Conservation (phyloP, 2,888 invertebrate genomes). For the Thymelicus sylvestris region DNA sequence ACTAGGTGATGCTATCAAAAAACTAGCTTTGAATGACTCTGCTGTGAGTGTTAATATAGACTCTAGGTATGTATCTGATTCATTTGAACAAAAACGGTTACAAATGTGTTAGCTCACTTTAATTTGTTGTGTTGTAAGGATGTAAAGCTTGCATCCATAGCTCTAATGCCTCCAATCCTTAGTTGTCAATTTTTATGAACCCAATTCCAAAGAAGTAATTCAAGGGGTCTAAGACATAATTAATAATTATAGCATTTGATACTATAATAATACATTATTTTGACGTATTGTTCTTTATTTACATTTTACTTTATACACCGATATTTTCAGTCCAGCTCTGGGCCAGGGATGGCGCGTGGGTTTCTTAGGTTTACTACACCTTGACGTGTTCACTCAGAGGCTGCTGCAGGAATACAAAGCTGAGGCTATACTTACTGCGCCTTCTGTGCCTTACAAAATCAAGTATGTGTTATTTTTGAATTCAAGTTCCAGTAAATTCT, state of each 20-base stretch:
- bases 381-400: slow-evolving; percentile 95
- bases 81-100: too few relatives aligned
- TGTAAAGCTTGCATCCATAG: too few relatives aligned
- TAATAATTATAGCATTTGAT: too few relatives aligned
- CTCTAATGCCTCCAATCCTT: too few relatives aligned
- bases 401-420: slow-evolving; percentile 93
- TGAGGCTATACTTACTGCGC: slow-evolving; percentile 92
- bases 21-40: slow-evolving; percentile 96
- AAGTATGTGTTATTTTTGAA: slow-evolving; percentile 57
- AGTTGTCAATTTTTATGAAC: too few relatives aligned
- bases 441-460: slow-evolving; percentile 93
- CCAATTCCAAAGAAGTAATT: too few relatives aligned
- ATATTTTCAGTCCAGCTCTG: slow-evolving; percentile 88
- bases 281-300: too few relatives aligned
- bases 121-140: too few relatives aligned
- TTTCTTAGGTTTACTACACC: slow-evolving; percentile 93
- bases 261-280: too few relatives aligned
- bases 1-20: slow-evolving; percentile 93
- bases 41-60: slow-evolving; percentile 93
- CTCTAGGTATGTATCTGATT: slow-evolving; percentile 86
- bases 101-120: too few relatives aligned
- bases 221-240: too few relatives aligned
- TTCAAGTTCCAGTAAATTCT: too few relatives aligned
- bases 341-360: slow-evolving; percentile 96
- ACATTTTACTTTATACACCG: neutral